phyloP scores from a whole-genome alignment of 2,888 invertebrate genomes.

The Trichogramma dendrolimi region DNA sequence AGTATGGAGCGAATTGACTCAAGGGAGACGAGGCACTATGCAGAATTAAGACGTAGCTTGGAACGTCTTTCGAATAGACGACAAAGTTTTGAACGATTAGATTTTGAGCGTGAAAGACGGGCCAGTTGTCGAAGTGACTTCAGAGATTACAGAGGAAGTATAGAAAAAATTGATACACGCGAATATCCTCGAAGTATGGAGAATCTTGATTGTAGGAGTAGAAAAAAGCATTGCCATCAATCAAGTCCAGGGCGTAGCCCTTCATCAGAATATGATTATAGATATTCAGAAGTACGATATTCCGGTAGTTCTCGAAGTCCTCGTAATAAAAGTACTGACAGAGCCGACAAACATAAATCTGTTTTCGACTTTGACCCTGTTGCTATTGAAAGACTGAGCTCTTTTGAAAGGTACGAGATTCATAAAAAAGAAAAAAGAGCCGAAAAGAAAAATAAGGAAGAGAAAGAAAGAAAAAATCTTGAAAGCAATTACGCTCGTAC shows the following conservation, averaged over 20 bases:
- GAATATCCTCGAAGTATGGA: conserved; percentile 40
- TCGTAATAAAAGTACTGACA: conserved; percentile 44
- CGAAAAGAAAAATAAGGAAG: conserved; percentile 31
- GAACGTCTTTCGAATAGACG: conserved; percentile 43
- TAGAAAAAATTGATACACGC: conserved; percentile 42
- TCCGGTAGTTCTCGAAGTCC: conserved; percentile 37
- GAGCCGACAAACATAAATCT: conserved; percentile 40
- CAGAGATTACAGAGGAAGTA: conserved; percentile 37
- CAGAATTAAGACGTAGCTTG: conserved; percentile 42
- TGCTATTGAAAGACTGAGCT: conserved; percentile 41
- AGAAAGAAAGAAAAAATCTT: conserved; percentile 34
- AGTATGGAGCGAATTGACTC: conserved; percentile 37
- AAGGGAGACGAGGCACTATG: conserved; percentile 36
- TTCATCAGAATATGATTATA: conserved; percentile 38
- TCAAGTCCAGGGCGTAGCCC: conserved; percentile 31
- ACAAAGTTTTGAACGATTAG: conserved; percentile 37
- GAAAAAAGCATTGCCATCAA: conserved; percentile 15
- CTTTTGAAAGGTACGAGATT: conserved; percentile 35
- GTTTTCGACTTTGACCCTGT: conserved; percentile 46
- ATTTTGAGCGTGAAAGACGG: conserved; percentile 33
- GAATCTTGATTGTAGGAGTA: conserved; percentile 33
- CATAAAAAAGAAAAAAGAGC: conserved; percentile 32
- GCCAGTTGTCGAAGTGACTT: conserved; percentile 32
- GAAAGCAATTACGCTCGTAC: conserved; percentile 30
- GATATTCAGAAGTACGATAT: conserved; percentile 44